A percentile compares a stretch with the other conserved stretches of the same genome.
Conservation (phyloP, 2,797 vertebrate species). For the Pelochelys cantorii region DNA sequence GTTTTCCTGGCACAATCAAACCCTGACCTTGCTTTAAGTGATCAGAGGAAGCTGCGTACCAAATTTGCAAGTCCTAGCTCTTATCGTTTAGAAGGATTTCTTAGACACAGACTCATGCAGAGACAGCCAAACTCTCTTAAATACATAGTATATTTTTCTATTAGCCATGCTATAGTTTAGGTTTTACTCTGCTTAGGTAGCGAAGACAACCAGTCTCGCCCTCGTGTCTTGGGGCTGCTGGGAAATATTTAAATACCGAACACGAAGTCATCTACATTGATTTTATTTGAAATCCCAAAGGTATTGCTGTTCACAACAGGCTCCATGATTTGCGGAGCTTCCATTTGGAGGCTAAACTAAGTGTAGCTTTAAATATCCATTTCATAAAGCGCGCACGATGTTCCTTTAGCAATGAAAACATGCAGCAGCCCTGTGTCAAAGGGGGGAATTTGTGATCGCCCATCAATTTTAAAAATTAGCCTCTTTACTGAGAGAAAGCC, state of each 20-base stretch:
- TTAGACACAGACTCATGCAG: too few relatives aligned
- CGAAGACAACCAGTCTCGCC: background rate
- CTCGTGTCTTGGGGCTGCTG: background rate
- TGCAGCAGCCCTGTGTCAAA: background rate
- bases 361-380: background rate
- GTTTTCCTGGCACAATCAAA: too few relatives aligned
- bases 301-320: background rate
- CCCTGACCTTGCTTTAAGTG: too few relatives aligned
- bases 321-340: background rate
- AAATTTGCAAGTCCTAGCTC: too few relatives aligned
- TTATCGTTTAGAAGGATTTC: too few relatives aligned
- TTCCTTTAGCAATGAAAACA: background rate
- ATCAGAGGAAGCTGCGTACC: too few relatives aligned
- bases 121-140: too few relatives aligned
- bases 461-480: background rate
- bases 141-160: too few relatives aligned
- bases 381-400: background rate
- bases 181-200: background rate
- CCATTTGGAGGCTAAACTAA: background rate
- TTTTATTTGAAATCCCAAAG: background rate
- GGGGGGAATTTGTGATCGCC: background rate
- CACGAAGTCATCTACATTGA: background rate
- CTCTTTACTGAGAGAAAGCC: background rate
- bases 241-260: background rate
- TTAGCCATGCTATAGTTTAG: background rate